Percentiles rank a stretch among this genome's conserved stretches.
Conservation (phyloP, 2,797 vertebrate species). For the Peromyscus attwateri region DNA sequence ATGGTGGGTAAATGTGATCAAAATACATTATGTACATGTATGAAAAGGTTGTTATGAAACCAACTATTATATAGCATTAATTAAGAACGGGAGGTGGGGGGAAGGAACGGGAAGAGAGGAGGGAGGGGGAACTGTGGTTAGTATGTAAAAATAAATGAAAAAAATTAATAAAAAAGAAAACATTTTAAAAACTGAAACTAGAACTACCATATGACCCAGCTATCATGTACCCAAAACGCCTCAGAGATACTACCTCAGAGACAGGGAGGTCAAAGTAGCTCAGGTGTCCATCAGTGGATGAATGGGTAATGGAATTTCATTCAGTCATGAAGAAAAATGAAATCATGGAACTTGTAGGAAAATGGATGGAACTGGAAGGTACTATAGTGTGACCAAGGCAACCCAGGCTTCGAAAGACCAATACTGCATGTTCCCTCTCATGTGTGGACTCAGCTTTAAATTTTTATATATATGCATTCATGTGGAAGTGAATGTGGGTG, state of each 20-base stretch:
- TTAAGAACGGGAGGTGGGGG: not conserved
- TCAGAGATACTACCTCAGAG: not conserved
- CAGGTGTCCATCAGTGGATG: not conserved
- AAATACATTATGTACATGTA: not conserved
- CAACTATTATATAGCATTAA: no score
- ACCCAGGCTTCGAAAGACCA: not conserved
- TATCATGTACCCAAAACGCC: not conserved
- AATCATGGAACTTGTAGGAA: not conserved
- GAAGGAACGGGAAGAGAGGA: no score
- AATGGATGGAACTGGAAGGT: not conserved
- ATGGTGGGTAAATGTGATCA: not conserved
- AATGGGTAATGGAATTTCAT: not conserved
- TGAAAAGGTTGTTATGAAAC: not conserved
- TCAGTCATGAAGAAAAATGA: not conserved
- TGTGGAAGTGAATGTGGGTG: no score
- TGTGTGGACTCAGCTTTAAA: not conserved
- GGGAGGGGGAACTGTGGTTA: no score
- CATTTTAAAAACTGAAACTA: not conserved
- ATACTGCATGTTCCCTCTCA: no score
- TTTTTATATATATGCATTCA: not conserved
- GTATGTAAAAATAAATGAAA: no score
- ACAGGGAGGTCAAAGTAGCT: not conserved
- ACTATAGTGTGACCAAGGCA: not conserved
- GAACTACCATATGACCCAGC: not conserved
- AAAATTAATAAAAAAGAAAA: not conserved